These are phyloP conservation scores for Anastatus disparis DNA, from an alignment of 1,140 invertebrate species.

Conservation along the genomic window DNA sequence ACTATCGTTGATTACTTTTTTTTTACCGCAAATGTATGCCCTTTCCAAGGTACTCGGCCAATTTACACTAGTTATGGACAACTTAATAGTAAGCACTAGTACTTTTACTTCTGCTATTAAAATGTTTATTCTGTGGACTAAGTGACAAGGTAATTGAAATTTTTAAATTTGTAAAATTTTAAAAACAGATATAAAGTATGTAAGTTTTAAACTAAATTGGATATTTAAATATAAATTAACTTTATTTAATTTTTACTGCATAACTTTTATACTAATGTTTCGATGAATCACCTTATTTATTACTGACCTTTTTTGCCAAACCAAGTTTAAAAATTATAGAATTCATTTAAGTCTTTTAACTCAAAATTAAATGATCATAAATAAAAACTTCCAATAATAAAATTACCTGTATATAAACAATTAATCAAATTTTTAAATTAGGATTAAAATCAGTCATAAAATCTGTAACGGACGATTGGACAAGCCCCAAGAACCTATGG, in stretches of 20 bases:
- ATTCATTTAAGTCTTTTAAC: neutral
- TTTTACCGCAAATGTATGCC: constrained; percentile 25
- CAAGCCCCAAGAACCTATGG: neutral
- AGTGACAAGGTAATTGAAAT: constrained; percentile 13
- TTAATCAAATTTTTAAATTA: constrained; percentile 9
- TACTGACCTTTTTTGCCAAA: neutral
- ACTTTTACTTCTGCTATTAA: neutral
- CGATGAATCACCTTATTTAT: neutral
- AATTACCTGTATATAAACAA: too few species aligned
- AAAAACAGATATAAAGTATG: neutral
- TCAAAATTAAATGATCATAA: too few species aligned
- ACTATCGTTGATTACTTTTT: neutral
- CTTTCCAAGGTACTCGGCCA: neutral
- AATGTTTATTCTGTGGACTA: constrained; percentile 6
- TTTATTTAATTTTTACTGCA: too few species aligned
- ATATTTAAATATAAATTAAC: too few species aligned
- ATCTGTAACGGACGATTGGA: constrained; percentile 9
- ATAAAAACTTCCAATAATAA: too few species aligned
- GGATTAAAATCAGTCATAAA: constrained; percentile 13
- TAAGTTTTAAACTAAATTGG: neutral
- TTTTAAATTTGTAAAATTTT: neutral
- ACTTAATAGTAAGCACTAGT: neutral
- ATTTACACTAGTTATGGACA: constrained; percentile 21
- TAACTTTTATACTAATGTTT: too few species aligned
- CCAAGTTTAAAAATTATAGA: neutral